phyloP scores from a whole-genome alignment of 2,113 vertebrate species.

The Dendropsophus ebraccatus region DNA sequence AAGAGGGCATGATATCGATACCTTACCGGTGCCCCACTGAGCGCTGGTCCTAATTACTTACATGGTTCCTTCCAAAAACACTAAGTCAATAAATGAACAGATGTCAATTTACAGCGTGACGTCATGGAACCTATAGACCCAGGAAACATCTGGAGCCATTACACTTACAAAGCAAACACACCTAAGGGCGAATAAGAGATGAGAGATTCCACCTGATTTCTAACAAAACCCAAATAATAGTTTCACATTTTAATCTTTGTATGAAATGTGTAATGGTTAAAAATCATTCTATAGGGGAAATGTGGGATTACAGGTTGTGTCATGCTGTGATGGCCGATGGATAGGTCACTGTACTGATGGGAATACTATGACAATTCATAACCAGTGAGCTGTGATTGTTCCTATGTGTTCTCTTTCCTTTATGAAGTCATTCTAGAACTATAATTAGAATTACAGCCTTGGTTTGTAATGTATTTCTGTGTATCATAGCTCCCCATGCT shows the following conservation, averaged over 20 bases:
- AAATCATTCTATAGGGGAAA: too few relatives aligned
- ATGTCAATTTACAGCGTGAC: conserved; percentile 18
- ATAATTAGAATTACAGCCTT: not conserved
- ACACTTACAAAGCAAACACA: not conserved
- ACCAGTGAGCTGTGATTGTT: too few relatives aligned
- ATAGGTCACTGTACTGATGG: too few relatives aligned
- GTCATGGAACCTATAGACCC: conserved; percentile 38
- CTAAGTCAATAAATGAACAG: not conserved
- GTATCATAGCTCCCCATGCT: not conserved
- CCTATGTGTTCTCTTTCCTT: too few relatives aligned
- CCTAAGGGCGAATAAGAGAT: conserved; percentile 38
- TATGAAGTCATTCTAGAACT: too few relatives aligned
- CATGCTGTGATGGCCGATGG: not conserved
- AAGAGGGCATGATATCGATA: not conserved
- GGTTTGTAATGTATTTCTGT: not conserved
- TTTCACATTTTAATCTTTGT: not conserved
- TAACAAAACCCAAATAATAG: not conserved
- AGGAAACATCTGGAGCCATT: conserved; percentile 43
- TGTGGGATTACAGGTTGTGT: not conserved
- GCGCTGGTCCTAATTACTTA: not conserved
- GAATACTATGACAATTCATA: too few relatives aligned
- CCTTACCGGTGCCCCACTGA: not conserved
- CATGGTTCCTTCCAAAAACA: not conserved
- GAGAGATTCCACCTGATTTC: not conserved
- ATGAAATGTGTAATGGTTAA: too few relatives aligned